phyloP scores from a whole-genome alignment of 2,113 vertebrate species.

The Talpa occidentalis region DNA sequence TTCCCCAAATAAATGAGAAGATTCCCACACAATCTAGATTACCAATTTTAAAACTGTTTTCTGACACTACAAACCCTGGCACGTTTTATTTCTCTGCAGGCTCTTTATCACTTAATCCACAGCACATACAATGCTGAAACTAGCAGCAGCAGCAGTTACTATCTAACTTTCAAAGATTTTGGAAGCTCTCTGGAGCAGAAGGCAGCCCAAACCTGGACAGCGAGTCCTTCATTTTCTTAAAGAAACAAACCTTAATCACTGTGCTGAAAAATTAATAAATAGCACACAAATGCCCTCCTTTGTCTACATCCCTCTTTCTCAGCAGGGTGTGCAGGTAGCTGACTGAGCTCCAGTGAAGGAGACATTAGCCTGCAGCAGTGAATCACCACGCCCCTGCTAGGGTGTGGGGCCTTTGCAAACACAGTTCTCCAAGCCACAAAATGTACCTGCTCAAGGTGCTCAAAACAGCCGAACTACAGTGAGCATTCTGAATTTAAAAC shows the following conservation, averaged over 20 bases:
- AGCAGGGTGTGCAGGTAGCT: conserved; percentile 48
- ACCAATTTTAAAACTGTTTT: conserved; percentile 62
- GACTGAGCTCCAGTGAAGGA: conserved; percentile 10
- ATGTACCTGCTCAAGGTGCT: neutral
- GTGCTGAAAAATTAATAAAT: neutral
- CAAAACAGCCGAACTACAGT: neutral
- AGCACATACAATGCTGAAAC: conserved; percentile 61
- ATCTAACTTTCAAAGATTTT: conserved; percentile 72
- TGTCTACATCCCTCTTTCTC: conserved; percentile 47
- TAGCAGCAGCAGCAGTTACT: conserved; percentile 62
- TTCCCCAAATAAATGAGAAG: neutral
- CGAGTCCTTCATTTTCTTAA: neutral
- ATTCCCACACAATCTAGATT: conserved; percentile 73
- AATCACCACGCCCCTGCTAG: conserved; percentile 39
- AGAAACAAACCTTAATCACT: conserved; percentile 47
- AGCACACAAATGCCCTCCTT: neutral
- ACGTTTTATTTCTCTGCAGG: conserved; percentile 78
- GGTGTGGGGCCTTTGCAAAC: neutral
- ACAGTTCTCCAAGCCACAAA: neutral
- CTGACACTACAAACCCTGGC: conserved; percentile 70
- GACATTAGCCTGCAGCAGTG: conserved; percentile 29
- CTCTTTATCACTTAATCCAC: conserved; percentile 79
- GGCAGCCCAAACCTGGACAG: conserved; percentile 20
- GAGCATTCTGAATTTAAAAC: conserved; percentile 39
- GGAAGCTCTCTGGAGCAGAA: conserved; percentile 62